Evolutionary conservation across 2,797 vertebrate species (phyloP), one percentile per base, ranked within the genome.

Genomic region (Muraenolepis orangiensis): DNA sequence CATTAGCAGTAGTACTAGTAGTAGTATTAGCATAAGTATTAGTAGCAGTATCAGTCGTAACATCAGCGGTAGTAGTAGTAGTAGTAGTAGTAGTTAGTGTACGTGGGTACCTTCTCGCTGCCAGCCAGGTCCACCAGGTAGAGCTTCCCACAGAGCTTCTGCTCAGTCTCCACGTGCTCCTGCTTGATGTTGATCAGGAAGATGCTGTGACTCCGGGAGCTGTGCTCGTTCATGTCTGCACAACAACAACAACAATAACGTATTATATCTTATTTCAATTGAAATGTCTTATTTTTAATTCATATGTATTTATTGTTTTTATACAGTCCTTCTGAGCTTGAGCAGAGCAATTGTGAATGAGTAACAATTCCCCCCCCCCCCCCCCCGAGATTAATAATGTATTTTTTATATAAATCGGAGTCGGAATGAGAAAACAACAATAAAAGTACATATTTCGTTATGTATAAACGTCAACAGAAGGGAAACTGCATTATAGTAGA

Each of bases 131-230:
- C 97, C 75, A 98, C 97, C 72, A 98, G 92, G 88, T 98, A 98
- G 42, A 98, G 95, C 78, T 98, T 98, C 51, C 97, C 97, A 36
- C 96, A 97, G 26, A 98, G 94, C 72, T 98, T 98, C 93, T 96
- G 96, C 90, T 98, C 96, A 0, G 97, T 98, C 87, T 98, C 96
- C 88, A 97, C 92, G 0, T 98, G 96, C 87, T 99, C 97, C 91
- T 99, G 97, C 79, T 97, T 99, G 91, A 99, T 98, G 80, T 98
- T 97, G 83, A 99, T 98, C 87, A 98, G 92, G 91, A 99, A 98
- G 90, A 99, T 98, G 87, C 97, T 99, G 94, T 99, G 97, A 87
- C 97, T 99, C 88, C 97, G 96, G 66, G 97, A 98, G 89, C 97
- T 99, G 95, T 99, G 97, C 87, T 99, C 97, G 1, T 99, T 99